Evolutionary conservation across 2,888 invertebrate genomes (phyloP), one percentile per base, ranked within the genome.

Genomic region (Aporophyla nigra): DNA sequence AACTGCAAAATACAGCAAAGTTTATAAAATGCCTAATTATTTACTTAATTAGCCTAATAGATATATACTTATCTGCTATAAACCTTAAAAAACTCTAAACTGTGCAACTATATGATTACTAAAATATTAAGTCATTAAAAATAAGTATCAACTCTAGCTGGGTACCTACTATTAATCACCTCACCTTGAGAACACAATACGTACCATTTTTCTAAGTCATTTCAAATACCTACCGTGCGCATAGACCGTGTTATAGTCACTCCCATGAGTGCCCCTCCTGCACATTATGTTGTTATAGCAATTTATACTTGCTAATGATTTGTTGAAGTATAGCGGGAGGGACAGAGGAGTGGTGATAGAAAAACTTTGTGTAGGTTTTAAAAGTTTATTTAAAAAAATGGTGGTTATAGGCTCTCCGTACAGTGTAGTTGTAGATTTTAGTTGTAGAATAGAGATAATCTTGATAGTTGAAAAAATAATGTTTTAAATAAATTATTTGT

Each of bases 181-280:
- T 82, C 71, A 86, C 88, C 87, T 88, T 85, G 82, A 82, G 71
- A 69, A 82, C 63, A 80, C 81, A 86, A 86, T 77, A 88, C 80
- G 54, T 71, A 71, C 54, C 54, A 80, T 86, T 86, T 87, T 86
- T 86, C 77, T 82, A 86, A 84, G 80, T 83, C 77, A 78, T 82
- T 87, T 76, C 79, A 74, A 84, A 76, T 87, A 86, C 86, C 82
- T 87, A 84, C 79, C 78, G 90, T 93, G 93, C 82, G 90, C 93
- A 94, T 76, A 77, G 78, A 93, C 92, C 95, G 92, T 94, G 74
- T 89, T 91, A 91, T 88, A 90, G 91, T 91, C 93, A 94, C 95
- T 94, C 95, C 96, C 93, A 94, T 89, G 70, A 91, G 91, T 51
- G 92, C 95, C 95, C 95, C 95, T 92, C 92, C 89, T 85, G 88